Conservation (phyloP, 1,140 invertebrate species). For the Euura saliciscinereae region DNA sequence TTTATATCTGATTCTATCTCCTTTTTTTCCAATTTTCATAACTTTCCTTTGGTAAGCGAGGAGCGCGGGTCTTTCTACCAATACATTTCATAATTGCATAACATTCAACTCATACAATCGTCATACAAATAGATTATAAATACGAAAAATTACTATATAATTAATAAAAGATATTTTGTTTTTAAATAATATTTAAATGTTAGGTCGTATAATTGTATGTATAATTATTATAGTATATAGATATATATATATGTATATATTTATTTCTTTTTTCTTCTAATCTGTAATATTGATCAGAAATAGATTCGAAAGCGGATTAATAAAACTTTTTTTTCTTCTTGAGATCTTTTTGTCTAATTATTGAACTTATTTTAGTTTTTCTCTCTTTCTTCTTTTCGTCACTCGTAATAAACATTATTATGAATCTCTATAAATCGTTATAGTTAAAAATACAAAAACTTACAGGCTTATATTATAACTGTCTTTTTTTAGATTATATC, state of each 20-base stretch:
- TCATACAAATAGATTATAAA: background rate
- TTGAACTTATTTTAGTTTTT: no score
- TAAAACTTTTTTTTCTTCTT: background rate
- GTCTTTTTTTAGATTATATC: constrained; percentile 3
- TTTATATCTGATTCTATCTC: no score
- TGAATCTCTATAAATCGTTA: background rate
- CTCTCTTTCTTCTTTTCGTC: background rate
- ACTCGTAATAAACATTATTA: background rate
- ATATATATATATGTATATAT: background rate
- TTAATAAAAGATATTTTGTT: no score
- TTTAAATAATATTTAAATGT: background rate
- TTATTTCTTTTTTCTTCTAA: background rate
- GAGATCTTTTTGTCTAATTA: no score
- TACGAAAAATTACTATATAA: background rate
- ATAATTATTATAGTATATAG: background rate
- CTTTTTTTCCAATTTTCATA: no score
- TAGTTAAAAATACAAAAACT: background rate
- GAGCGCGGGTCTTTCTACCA: background rate
- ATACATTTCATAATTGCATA: background rate
- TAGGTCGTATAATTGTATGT: constrained; percentile 2
- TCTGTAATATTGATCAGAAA: background rate
- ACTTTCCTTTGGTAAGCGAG: background rate
- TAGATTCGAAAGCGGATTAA: background rate
- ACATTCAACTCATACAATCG: constrained; percentile 1
- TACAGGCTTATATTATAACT: background rate